Base-by-base conservation (phyloP, 2,797 vertebrate genomes). In the Sebastes minor region DNA sequence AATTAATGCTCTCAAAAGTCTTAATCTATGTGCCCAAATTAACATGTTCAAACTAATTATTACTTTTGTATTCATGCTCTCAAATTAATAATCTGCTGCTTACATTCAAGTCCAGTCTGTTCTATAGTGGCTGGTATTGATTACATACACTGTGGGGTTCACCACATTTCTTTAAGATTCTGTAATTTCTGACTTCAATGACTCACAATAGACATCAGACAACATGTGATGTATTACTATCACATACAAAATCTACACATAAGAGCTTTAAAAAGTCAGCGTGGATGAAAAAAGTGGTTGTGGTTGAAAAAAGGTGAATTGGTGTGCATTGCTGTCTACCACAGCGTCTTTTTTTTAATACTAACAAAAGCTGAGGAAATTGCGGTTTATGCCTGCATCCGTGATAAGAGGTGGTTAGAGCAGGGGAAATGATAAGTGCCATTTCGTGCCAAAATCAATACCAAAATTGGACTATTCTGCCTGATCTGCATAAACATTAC, bases 401-500 rank as follows among this genome's bases (percentile, higher is more conserved):
- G 20, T 4, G 1, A 56, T 63, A 61, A 56, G 13, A 77, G 59
- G 2, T 70, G 10, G 59, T 63, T 62, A 63, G 23, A 38, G 30
- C 20, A 30, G 22, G 16, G 22, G 8, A 16, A 14, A 27, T 11
- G 46, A 16, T 55, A 69, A 38, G 23, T 61, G 65, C 30, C 22
- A 53, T 62, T 76, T 62, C 0, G 1, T 56, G 25, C 25, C 57
- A 32, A 56, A 60, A 42, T 71, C 23, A 14, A 20, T 22, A 63
- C 49, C 25, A 78, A 55, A 42, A 70, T 30, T 22, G 46, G 18
- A 77, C 33, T 30, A 55, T 42, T 63, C 20, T 1, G 7, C 25
- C 25, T 70, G 66, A 55, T 77, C 66, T 71, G 61, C 68, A 78
- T 71, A 65, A 56, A 46, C 49, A 64, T 64, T 57, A 42, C 49